Percentiles rank a stretch among this genome's conserved stretches.
These are phyloP conservation scores for Melanotaenia trifasciata DNA, from an alignment of 2,797 vertebrate genomes.

Conservation along the genomic window DNA sequence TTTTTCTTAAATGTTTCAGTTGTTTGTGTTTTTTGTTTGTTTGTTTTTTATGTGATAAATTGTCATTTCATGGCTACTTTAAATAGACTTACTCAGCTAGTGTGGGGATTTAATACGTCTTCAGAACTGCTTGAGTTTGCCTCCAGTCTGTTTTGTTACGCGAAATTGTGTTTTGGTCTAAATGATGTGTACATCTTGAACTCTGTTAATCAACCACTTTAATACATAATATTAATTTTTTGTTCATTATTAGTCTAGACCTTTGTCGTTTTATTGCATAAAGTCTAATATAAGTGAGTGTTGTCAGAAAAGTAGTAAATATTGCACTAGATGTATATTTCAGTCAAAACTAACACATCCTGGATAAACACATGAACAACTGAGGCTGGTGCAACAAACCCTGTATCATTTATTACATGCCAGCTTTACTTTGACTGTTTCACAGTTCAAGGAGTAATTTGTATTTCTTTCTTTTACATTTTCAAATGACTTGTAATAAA, in stretches of 20 bases:
- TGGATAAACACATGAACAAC: not conserved
- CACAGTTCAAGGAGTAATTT: not conserved
- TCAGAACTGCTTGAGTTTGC: not conserved
- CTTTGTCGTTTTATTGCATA: not conserved
- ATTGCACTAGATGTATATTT: not conserved
- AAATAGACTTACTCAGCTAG: not conserved
- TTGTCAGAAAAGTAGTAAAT: not conserved
- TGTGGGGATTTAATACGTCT: not conserved
- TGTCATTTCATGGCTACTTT: not conserved
- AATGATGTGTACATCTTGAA: not conserved
- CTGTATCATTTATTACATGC: too few species aligned
- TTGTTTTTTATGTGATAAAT: not conserved
- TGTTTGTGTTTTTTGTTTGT: not conserved
- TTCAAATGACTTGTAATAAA: not conserved
- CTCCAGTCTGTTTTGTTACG: not conserved
- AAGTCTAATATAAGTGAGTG: not conserved
- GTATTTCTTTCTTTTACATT: not conserved
- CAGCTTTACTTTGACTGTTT: not conserved
- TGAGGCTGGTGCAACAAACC: too few species aligned
- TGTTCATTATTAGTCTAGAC: not conserved
- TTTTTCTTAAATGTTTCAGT: not conserved
- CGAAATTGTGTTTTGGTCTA: not conserved
- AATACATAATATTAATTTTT: not conserved
- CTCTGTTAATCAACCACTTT: not conserved
- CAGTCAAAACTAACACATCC: not conserved